A percentile compares a stretch with the other conserved stretches of the same genome.
Evolutionary conservation across 2,797 vertebrate species (phyloP).

Genomic region (Gymnothorax reevesii): DNA sequence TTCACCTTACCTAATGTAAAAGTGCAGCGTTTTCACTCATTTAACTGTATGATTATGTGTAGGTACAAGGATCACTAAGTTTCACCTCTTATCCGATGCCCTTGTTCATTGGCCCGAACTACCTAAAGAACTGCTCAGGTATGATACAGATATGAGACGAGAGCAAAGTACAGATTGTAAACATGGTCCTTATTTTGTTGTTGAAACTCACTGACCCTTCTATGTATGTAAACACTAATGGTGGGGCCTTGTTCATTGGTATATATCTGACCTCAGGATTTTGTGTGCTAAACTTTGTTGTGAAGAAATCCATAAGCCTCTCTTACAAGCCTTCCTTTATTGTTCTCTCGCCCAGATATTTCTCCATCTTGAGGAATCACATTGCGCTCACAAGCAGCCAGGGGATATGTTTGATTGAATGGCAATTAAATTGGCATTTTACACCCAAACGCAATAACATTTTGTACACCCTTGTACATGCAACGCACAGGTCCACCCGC

Average conservation of each 20-base stretch:
- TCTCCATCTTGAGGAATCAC: neutral
- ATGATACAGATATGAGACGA: neutral
- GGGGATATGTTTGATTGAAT: slow-evolving; percentile 7
- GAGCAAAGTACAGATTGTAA: neutral
- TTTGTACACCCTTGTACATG: neutral
- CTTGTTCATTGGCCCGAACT: slow-evolving; percentile 3
- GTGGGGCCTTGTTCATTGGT: neutral
- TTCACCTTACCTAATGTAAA: slow-evolving; percentile 2
- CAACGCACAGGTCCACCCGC: neutral
- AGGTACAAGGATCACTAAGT: slow-evolving; percentile 7
- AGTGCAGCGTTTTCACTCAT: too few relatives aligned
- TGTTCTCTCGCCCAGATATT: neutral
- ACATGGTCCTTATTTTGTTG: neutral
- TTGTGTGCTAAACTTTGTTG: neutral
- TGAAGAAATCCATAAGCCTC: neutral
- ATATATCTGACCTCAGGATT: neutral
- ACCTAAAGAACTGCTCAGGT: neutral
- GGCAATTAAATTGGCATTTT: neutral
- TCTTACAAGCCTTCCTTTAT: neutral
- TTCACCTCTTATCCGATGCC: neutral
- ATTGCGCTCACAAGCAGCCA: neutral
- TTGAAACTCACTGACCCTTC: neutral
- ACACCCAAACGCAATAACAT: neutral
- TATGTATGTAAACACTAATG: neutral
- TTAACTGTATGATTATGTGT: neutral